Evolutionary conservation across 2,113 vertebrate genomes (phyloP), one percentile per base, ranked within the genome.

Genomic region (Albula goreensis): DNA sequence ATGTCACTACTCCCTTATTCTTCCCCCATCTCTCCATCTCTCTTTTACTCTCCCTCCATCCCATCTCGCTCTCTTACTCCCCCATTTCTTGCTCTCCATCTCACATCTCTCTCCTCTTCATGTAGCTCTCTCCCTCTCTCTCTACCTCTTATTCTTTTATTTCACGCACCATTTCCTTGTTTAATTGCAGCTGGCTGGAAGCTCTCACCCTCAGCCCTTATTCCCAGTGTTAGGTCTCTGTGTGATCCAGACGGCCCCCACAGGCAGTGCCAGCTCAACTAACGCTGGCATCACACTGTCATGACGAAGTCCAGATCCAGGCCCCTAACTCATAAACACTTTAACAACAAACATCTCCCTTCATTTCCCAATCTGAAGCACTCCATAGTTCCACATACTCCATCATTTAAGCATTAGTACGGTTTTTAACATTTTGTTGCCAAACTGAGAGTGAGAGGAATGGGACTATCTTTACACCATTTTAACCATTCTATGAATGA

Each of bases 161-260:
- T 95, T 95, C 92, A 95, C 90, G 92, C 94, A 92, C 92, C 93
- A 93, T 94, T 95, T 94, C 92, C 91, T 90, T 89, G 94, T 95
- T 94, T 95, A 95, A 96, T 95, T 95, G 93, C 92, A 92, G 91
- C 90, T 92, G 94, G 92, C 90, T 92, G 93, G 60, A 92, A 91
- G 86, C 90, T 81, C 90, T 92, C 90, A 90, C 87, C 87, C 89
- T 90, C 90, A 90, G 90, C 79, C 88, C 87, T 88, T 90, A 91
- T 91, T 90, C 88, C 88, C n/a, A n/a, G 50, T 82, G 60, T 15
- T 15, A 5, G 17, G 60, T 66, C 15, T 66, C 22, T 19, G 60
- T 22, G 17, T 66, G 12, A 60, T 12, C 56, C 60, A 66, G 60
- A 66, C 17, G 3, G 60, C 60, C 60, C 60, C 17, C 60, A 66